A percentile compares a stretch with the other conserved stretches of the same genome.
phyloP scores from a whole-genome alignment of 2,797 vertebrate genomes.

The Hippocampus kuda region DNA sequence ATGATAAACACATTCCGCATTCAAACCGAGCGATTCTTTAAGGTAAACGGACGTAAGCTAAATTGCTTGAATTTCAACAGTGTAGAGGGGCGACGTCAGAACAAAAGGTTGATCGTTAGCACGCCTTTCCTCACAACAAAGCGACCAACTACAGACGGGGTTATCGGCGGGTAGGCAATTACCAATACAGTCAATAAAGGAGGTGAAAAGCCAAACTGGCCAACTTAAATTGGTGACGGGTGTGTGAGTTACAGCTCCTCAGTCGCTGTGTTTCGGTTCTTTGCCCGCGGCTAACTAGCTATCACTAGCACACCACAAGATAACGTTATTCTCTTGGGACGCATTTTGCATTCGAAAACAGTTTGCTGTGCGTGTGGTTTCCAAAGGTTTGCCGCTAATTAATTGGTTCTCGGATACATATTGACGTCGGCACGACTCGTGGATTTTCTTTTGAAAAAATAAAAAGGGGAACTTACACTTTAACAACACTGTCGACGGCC shows the following conservation, averaged over 20 bases:
- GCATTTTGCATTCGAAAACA: constrained; percentile 13
- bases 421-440: background rate
- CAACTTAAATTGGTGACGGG: background rate
- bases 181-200: background rate
- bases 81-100: constrained; percentile 31
- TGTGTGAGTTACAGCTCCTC: constrained; percentile 11
- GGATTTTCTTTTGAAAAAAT: constrained; percentile 24
- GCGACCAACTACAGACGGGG: constrained; percentile 39
- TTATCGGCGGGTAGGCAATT: background rate
- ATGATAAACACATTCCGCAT: background rate
- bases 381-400: fast-evolving
- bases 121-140: constrained; percentile 46
- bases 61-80: background rate
- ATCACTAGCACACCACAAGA: constrained; percentile 42
- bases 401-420: background rate
- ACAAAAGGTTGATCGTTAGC: constrained; percentile 63
- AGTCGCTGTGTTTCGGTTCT: constrained; percentile 19
- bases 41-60: background rate
- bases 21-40: background rate
- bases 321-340: constrained; percentile 52
- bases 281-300: constrained; percentile 48
- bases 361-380: background rate
- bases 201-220: background rate
- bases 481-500: constrained; percentile 78
- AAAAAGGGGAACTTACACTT: constrained; percentile 73